Evolutionary conservation across 2,888 invertebrate genomes (phyloP), one percentile per base, ranked within the genome.

Genomic region (Drosophila nr. fundita): DNA sequence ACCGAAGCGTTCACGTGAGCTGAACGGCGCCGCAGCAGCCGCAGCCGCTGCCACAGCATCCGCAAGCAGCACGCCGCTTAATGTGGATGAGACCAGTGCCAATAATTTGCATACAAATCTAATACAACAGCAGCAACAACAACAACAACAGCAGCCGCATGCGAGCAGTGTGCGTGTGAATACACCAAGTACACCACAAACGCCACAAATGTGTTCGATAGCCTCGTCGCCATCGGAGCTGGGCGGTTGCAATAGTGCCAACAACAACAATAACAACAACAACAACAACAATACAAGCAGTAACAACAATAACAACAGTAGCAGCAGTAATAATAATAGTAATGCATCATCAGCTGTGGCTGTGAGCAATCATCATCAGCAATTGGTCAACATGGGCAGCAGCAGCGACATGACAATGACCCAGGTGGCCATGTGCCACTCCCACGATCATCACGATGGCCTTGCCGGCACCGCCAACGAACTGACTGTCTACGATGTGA

Each of bases 1-100:
- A 87, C 99, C 99, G 78, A 99, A 99, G 94, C 95, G 98, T 88
- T 96, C 98, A 71, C 95, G 98, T 86, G 98, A 98, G 93, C 95
- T 96, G 79, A 96, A 95, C 91, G 93, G 92, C 61, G 84, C 91
- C 85, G 83, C 86, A 90, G 64, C 69, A 69, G 65, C 68, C 58
- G 76, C 76, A 53, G 67, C 63, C 50, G 64, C 69, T 40, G 73
- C 72, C 57, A 38, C 78, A 72, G 82, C 76, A 36, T 73, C 83
- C 49, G 65, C 78, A 53, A 61, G 72, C 42, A 80, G 77, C 66
- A 73, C 86, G 30, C 66, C 88, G 42, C 67, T 88, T 29, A 90
- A 76, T 90, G 90, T 78, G 69, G 85, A 85, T 88, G 85, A 85
- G 8, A 76, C 87, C 42, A 72, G 85, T 61, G 82, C 78, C 66